Conservation (phyloP, 2,888 invertebrate species). For the Sepioteuthis lessoniana region DNA sequence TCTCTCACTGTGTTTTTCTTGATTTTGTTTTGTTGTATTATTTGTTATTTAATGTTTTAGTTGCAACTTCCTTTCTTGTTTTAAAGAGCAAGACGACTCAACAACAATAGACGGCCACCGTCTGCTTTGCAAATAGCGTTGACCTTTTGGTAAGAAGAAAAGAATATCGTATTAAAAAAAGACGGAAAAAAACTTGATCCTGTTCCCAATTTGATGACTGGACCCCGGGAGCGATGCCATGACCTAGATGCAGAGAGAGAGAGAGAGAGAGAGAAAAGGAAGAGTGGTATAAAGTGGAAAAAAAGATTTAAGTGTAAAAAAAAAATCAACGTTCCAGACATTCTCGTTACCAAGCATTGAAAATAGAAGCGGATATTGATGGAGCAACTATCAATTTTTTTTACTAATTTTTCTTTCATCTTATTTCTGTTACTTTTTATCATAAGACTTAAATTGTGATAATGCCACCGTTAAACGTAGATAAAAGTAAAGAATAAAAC, state of each 20-base stretch:
- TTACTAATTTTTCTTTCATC: too few species aligned
- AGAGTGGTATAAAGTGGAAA: not conserved
- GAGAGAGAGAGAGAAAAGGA: not conserved
- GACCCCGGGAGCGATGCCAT: not conserved
- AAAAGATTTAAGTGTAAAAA: too few species aligned
- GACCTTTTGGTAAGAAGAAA: not conserved
- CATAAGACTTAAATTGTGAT: too few species aligned
- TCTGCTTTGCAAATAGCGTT: not conserved
- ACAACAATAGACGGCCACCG: not conserved
- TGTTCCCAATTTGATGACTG: not conserved
- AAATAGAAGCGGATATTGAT: too few species aligned
- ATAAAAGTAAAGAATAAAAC: too few species aligned
- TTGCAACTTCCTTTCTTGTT: not conserved
- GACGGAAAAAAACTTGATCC: not conserved
- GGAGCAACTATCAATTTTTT: too few species aligned
- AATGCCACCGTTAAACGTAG: too few species aligned
- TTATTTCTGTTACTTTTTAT: too few species aligned
- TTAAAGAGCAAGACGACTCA: constrained; percentile 2
- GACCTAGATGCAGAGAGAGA: not conserved
- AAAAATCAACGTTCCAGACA: too few species aligned
- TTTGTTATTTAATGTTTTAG: not conserved
- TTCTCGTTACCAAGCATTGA: too few species aligned
- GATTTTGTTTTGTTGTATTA: not conserved
- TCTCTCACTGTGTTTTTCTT: not conserved
- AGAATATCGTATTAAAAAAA: not conserved